phyloP scores from a whole-genome alignment of 2,888 invertebrate species.

The Abscondita cerata region DNA sequence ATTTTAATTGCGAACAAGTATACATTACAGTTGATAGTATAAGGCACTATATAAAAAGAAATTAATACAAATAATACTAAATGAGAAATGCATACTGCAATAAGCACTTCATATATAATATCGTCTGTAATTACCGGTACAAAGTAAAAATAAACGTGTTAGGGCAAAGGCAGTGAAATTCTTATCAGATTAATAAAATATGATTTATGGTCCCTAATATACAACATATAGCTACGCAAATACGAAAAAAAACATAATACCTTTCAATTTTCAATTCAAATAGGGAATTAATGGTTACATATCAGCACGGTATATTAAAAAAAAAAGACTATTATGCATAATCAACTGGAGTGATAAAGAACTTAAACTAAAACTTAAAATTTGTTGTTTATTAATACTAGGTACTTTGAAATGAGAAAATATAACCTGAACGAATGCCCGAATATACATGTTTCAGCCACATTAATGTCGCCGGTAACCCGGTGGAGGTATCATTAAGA shows the following conservation, averaged over 20 bases:
- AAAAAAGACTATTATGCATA: slow-evolving; percentile 23
- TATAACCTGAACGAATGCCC: slow-evolving; percentile 35
- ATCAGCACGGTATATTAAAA: slow-evolving; percentile 20
- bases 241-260: slow-evolving; percentile 9
- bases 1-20: neutral
- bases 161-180: slow-evolving; percentile 1
- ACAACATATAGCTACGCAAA: slow-evolving; percentile 8
- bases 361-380: slow-evolving; percentile 29
- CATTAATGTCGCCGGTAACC: slow-evolving; percentile 53
- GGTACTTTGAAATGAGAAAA: slow-evolving; percentile 32
- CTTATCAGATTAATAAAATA: slow-evolving; percentile 9
- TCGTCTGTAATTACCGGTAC: neutral
- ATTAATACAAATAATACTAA: neutral
- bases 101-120: neutral
- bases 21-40: neutral
- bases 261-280: slow-evolving; percentile 23
- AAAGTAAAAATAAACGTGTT: slow-evolving; percentile 9
- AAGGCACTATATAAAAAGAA: neutral
- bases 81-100: neutral
- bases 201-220: slow-evolving; percentile 10
- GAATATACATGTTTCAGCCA: slow-evolving; percentile 53
- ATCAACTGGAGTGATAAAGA: slow-evolving; percentile 23
- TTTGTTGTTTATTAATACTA: slow-evolving; percentile 33
- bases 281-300: slow-evolving; percentile 18
- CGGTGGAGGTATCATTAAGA: slow-evolving; percentile 56